A percentile compares a stretch with the other conserved stretches of the same genome.
Conservation (phyloP, 1,140 invertebrate genomes). For the Drosophila persimilis region DNA sequence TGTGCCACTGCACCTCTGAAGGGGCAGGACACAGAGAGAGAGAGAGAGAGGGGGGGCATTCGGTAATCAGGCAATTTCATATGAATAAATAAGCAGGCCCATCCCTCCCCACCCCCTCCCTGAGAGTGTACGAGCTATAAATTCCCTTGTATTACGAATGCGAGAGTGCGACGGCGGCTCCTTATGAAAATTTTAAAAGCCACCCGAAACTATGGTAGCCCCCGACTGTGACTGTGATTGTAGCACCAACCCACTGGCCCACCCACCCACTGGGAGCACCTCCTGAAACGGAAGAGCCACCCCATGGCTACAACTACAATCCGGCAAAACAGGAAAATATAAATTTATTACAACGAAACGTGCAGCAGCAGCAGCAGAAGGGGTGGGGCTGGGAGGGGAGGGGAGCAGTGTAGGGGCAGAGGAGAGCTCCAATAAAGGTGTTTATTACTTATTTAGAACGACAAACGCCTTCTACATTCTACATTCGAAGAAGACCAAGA, state of each 20-base stretch:
- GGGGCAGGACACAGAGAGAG: background rate
- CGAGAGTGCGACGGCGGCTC: conserved; percentile 36
- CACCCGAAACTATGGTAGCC: conserved; percentile 57
- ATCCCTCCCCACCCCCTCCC: too few species aligned
- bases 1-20: background rate
- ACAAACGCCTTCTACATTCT: conserved; percentile 31
- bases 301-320: background rate
- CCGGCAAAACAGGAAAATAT: conserved; percentile 60
- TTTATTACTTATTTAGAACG: conserved; percentile 74
- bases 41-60: conserved; percentile 29
- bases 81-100: conserved; percentile 74
- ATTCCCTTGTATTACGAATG: conserved; percentile 71
- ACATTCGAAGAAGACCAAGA: too few species aligned
- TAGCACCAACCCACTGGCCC: too few species aligned
- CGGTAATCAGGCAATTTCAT: conserved; percentile 79
- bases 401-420: too few species aligned
- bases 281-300: too few species aligned
- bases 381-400: too few species aligned
- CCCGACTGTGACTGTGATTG: conserved; percentile 64
- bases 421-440: conserved; percentile 47
- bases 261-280: conserved; percentile 1
- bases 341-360: conserved; percentile 69
- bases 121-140: conserved; percentile 47
- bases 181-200: conserved; percentile 79
- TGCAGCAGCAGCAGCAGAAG: conserved; percentile 13